Evolutionary conservation across 2,797 vertebrate species (phyloP).

Genomic region (Momotus momota): DNA sequence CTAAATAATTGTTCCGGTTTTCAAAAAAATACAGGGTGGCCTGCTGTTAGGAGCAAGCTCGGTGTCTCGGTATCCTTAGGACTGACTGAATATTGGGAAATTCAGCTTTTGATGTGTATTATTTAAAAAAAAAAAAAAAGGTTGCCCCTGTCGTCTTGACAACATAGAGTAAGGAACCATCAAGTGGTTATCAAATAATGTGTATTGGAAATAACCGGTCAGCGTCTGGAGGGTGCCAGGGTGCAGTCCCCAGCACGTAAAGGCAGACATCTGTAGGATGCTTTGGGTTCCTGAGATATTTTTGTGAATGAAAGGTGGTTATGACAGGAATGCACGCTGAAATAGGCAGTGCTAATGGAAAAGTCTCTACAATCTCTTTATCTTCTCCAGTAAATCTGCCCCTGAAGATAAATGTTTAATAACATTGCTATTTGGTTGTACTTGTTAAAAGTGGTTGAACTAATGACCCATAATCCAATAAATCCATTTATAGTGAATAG

Average conservation of each 20-base stretch:
- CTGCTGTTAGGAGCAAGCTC: background rate
- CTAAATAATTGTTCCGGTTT: background rate
- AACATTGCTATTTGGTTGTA: conserved; percentile 28
- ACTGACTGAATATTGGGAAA: background rate
- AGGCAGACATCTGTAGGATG: conserved; percentile 41
- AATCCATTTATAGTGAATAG: background rate
- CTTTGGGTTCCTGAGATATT: conserved; percentile 59
- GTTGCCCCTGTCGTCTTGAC: background rate
- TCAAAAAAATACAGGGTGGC: background rate
- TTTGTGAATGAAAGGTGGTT: conserved; percentile 68
- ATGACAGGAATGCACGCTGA: conserved; percentile 26
- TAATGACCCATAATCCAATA: conserved; percentile 24
- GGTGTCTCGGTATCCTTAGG: fast-evolving
- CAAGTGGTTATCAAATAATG: background rate
- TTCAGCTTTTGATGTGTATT: background rate
- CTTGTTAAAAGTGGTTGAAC: conserved; percentile 33
- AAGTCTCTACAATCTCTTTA: background rate
- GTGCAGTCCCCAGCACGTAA: background rate
- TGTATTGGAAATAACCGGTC: background rate
- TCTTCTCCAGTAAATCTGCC: conserved; percentile 43
- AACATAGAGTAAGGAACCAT: background rate
- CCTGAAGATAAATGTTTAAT: conserved; percentile 38
- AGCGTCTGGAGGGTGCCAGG: background rate
- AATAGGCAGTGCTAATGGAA: conserved; percentile 11
- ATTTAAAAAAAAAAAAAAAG: background rate